phyloP scores from a whole-genome alignment of 2,797 vertebrate genomes.

The Bryconaethiops microstoma region DNA sequence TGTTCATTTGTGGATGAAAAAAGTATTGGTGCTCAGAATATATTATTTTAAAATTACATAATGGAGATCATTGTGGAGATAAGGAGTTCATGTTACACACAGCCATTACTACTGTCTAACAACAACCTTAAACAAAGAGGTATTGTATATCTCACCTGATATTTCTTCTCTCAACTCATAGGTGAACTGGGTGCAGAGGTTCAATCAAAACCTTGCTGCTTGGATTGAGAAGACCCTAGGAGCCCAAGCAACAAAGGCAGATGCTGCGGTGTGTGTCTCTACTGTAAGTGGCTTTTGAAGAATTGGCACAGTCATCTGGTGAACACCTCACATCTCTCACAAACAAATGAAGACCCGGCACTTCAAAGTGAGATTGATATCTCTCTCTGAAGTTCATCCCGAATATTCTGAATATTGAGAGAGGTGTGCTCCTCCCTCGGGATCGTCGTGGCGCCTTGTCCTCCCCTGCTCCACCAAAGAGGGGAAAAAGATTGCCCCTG shows the following conservation, averaged over 20 bases:
- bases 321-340: slow-evolving; percentile 78
- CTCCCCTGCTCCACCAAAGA: slow-evolving; percentile 66
- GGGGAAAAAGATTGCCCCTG: slow-evolving; percentile 67
- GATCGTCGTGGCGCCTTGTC: slow-evolving; percentile 68
- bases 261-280: slow-evolving; percentile 67
- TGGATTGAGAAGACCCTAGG: slow-evolving; percentile 60
- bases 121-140: neutral
- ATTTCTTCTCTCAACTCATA: slow-evolving; percentile 56
- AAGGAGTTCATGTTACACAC: neutral
- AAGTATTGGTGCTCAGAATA: neutral
- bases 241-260: slow-evolving; percentile 67
- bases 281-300: slow-evolving; percentile 86
- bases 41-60: neutral
- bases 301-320: slow-evolving; percentile 84
- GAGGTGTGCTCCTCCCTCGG: slow-evolving; percentile 79
- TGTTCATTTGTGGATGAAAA: slow-evolving; percentile 6
- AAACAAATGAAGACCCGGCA: slow-evolving; percentile 86
- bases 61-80: neutral
- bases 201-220: slow-evolving; percentile 72
- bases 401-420: slow-evolving; percentile 88
- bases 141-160: neutral
- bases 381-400: slow-evolving; percentile 85
- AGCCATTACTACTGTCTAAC: neutral
- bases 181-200: slow-evolving; percentile 65
- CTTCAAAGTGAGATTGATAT: slow-evolving; percentile 94